These are phyloP conservation scores for Polyploca ridens DNA, from an alignment of 2,888 invertebrate genomes.

Conservation along the genomic window DNA sequence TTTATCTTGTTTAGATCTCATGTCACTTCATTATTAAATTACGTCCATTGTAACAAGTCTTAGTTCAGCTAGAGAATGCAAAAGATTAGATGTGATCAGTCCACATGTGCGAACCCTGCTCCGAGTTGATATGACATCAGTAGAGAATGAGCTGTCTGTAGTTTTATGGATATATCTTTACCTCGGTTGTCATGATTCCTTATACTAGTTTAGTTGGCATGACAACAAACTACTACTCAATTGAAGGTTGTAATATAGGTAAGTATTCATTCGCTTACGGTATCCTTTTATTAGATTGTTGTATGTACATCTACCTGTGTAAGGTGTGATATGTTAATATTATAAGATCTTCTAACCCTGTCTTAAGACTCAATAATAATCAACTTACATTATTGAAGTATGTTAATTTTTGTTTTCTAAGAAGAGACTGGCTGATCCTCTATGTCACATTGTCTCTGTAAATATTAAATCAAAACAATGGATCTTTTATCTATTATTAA, in stretches of 20 bases:
- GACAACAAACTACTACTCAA: constrained; percentile 19
- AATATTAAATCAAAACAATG: too few species aligned
- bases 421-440: too few species aligned
- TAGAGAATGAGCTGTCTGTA: background rate
- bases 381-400: too few species aligned
- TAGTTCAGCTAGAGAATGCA: background rate
- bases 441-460: too few species aligned
- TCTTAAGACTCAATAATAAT: too few species aligned
- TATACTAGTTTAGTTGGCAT: constrained; percentile 27
- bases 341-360: too few species aligned
- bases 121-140: background rate
- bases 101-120: background rate
- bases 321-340: too few species aligned
- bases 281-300: constrained; percentile 30
- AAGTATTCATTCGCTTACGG: constrained; percentile 33
- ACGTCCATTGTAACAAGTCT: too few species aligned
- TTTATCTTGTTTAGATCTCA: too few species aligned
- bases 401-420: too few species aligned
- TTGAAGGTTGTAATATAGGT: constrained; percentile 15
- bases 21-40: too few species aligned
- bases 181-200: constrained; percentile 12
- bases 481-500: too few species aligned
- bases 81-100: background rate
- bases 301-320: background rate
- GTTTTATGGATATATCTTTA: background rate